These are phyloP conservation scores for Drosophila fulvimacula DNA, from an alignment of 2,888 invertebrate species.

Conservation along the genomic window DNA sequence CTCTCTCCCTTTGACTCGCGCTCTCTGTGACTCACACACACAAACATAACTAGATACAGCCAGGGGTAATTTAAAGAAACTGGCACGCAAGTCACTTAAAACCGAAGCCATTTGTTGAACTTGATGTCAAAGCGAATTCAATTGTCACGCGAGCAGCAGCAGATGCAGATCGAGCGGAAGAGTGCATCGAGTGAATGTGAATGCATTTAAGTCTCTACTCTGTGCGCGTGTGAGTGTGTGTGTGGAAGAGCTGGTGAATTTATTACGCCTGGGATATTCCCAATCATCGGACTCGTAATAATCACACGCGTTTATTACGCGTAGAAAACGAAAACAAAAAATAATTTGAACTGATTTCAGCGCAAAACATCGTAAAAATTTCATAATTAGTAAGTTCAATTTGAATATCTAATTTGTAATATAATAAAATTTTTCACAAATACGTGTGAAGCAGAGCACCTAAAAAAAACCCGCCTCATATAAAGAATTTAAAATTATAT, in stretches of 20 bases:
- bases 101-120: slow-evolving; percentile 65
- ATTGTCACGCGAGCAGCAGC: slow-evolving; percentile 77
- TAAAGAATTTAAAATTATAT: slow-evolving; percentile 27
- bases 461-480: slow-evolving; percentile 9
- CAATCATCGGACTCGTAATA: not conserved
- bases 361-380: slow-evolving; percentile 47
- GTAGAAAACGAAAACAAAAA: slow-evolving; percentile 5
- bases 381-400: slow-evolving; percentile 67
- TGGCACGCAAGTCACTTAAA: slow-evolving; percentile 60
- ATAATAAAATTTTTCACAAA: slow-evolving; percentile 63
- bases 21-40: not conserved
- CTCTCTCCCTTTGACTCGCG: not conserved
- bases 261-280: slow-evolving; percentile 2
- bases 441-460: slow-evolving; percentile 51
- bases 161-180: slow-evolving; percentile 35
- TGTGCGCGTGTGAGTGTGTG: slow-evolving; percentile 1
- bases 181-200: slow-evolving; percentile 13
- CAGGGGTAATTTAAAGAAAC: slow-evolving; percentile 32
- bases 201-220: slow-evolving; percentile 1
- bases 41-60: not conserved
- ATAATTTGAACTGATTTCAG: slow-evolving; percentile 28
- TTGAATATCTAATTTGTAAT: slow-evolving; percentile 41
- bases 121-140: slow-evolving; percentile 79
- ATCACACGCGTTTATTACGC: slow-evolving; percentile 5
- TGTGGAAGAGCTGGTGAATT: not conserved